Conservation (phyloP, 2,797 vertebrate genomes). For the Amazonetta brasiliensis region DNA sequence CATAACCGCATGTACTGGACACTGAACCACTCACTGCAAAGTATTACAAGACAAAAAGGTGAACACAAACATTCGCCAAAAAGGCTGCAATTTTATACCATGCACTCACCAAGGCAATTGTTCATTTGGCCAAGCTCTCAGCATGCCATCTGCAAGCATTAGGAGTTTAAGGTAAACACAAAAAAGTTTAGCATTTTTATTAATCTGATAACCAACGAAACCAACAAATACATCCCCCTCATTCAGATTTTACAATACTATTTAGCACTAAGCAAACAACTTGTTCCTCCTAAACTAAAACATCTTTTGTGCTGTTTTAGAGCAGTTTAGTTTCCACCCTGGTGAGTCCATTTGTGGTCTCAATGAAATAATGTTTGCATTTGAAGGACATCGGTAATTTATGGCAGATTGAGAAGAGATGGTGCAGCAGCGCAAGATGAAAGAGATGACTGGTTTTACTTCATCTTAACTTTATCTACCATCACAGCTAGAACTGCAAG, state of each 20-base stretch:
- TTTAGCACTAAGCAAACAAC: neutral
- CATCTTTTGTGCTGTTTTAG: neutral
- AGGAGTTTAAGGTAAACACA: neutral
- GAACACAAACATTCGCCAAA: neutral
- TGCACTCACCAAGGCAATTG: neutral
- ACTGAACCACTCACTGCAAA: neutral
- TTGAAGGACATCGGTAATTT: neutral
- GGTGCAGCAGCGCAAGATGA: fast-evolving
- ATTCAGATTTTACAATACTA: neutral
- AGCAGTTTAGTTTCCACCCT: neutral
- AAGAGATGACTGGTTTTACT: neutral
- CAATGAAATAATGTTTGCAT: neutral
- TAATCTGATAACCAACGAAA: neutral
- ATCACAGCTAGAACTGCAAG: neutral
- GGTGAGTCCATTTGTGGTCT: neutral
- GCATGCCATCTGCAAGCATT: neutral
- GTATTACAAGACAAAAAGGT: neutral
- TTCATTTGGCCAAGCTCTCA: neutral
- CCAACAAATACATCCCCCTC: neutral
- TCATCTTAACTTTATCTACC: neutral
- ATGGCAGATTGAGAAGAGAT: neutral
- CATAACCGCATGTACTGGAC: neutral
- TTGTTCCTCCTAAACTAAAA: neutral
- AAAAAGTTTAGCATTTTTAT: neutral
- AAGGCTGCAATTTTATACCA: neutral